These are phyloP conservation scores for Drosophila maculinotata DNA, from an alignment of 2,888 invertebrate genomes.

Conservation along the genomic window DNA sequence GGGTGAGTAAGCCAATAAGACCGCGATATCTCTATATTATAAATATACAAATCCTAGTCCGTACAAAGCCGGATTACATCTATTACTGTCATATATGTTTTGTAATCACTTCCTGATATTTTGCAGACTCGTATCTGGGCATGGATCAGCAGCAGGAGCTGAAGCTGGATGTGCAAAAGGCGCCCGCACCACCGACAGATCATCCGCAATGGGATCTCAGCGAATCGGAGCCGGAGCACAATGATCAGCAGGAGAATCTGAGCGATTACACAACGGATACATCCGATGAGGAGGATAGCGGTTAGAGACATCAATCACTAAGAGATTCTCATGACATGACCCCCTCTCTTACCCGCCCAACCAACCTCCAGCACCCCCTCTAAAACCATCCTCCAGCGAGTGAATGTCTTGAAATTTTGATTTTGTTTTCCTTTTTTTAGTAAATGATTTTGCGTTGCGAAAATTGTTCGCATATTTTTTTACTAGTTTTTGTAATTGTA, in stretches of 20 bases:
- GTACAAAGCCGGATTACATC: too few species aligned
- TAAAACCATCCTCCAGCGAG: slow-evolving; percentile 18
- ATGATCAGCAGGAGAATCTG: slow-evolving; percentile 88
- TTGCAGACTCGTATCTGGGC: slow-evolving; percentile 96
- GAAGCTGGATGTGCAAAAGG: slow-evolving; percentile 98
- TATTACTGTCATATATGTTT: too few species aligned
- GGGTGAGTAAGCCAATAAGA: slow-evolving; percentile 82
- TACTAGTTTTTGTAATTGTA: slow-evolving; percentile 83
- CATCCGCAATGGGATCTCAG: slow-evolving; percentile 99
- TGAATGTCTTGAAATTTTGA: slow-evolving; percentile 30
- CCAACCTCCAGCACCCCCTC: slow-evolving; percentile 60
- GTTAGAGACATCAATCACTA: slow-evolving; percentile 53
- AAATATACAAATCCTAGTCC: not conserved
- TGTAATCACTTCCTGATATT: not conserved
- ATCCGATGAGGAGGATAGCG: slow-evolving; percentile 87
- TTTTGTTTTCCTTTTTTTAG: slow-evolving; percentile 57
- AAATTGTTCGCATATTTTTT: slow-evolving; percentile 68
- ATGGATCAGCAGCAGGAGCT: slow-evolving; percentile 98
- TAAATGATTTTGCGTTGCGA: slow-evolving; percentile 69
- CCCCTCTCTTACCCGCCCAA: not conserved
- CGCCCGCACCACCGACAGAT: slow-evolving; percentile 94
- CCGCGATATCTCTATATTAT: too few species aligned
- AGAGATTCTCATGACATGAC: slow-evolving; percentile 35
- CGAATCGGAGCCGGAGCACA: slow-evolving; percentile 93
- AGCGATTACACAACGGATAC: slow-evolving; percentile 89